These are phyloP conservation scores for Aphrophora alni DNA, from an alignment of 2,888 invertebrate species.

Conservation along the genomic window DNA sequence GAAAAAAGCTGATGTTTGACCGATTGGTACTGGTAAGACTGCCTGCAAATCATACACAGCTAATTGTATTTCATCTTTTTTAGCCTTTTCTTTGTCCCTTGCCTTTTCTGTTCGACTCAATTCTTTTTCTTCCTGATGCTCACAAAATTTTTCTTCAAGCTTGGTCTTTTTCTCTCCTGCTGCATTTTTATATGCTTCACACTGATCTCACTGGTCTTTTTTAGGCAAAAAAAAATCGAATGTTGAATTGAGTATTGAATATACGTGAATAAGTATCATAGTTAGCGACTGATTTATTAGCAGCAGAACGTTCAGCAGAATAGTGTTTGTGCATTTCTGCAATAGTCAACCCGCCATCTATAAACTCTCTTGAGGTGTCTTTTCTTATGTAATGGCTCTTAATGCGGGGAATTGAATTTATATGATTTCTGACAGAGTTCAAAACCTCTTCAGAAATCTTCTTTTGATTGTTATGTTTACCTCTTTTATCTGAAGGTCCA, in stretches of 20 bases:
- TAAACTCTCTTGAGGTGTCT: constrained; percentile 50
- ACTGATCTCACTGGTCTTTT: constrained; percentile 52
- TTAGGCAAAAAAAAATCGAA: constrained; percentile 51
- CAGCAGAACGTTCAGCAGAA: constrained; percentile 47
- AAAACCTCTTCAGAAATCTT: constrained; percentile 49
- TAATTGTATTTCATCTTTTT: constrained; percentile 43
- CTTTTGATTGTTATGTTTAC: constrained; percentile 50
- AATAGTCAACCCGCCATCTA: constrained; percentile 51
- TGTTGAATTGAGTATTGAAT: constrained; percentile 53
- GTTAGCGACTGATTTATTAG: constrained; percentile 49
- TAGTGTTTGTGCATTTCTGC: constrained; percentile 51
- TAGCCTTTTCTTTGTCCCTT: constrained; percentile 48
- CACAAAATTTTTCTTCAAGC: constrained; percentile 46
- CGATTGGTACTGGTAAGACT: constrained; percentile 52
- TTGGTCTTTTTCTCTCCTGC: constrained; percentile 45
- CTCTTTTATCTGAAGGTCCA: constrained; percentile 47
- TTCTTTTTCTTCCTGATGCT: constrained; percentile 45
- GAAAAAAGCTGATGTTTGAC: constrained; percentile 52
- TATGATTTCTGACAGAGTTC: constrained; percentile 50
- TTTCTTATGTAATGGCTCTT: constrained; percentile 53
- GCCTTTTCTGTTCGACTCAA: constrained; percentile 47
- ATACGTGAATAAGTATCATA: constrained; percentile 51
- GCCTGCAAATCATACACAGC: constrained; percentile 54
- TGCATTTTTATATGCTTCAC: constrained; percentile 50
- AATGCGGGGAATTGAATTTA: constrained; percentile 51